Percentiles rank a stretch among this genome's conserved stretches.
Evolutionary conservation across 1,140 invertebrate species (phyloP).

Genomic region (Proales similis): DNA sequence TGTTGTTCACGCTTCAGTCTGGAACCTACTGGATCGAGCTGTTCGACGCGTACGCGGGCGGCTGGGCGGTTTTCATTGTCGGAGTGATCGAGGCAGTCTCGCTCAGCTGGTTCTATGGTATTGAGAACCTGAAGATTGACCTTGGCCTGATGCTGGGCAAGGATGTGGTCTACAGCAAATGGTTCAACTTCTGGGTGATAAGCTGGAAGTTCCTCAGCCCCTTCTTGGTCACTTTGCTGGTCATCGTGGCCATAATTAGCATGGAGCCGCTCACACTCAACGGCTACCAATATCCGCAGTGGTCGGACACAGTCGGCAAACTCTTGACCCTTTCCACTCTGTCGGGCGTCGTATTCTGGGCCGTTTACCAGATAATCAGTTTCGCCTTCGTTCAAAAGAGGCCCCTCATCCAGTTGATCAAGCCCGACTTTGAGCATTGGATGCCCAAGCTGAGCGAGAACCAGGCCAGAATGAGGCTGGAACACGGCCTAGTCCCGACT

Average conservation of each 20-base stretch:
- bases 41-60: conserved; percentile 33
- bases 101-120: conserved; percentile 40
- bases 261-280: conserved; percentile 20
- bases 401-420: conserved; percentile 4
- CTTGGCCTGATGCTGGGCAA: conserved; percentile 54
- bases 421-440: conserved; percentile 30
- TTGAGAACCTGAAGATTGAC: conserved; percentile 50
- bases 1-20: conserved; percentile 53
- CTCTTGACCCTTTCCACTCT: conserved; percentile 8
- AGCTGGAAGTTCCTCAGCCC: conserved; percentile 54
- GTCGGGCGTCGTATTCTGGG: conserved; percentile 17
- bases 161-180: conserved; percentile 39
- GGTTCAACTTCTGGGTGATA: conserved; percentile 46
- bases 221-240: conserved; percentile 61
- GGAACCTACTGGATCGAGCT: conserved; percentile 34
- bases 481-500: conserved; percentile 12
- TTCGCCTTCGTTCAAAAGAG: conserved; percentile 1
- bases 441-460: conserved; percentile 3
- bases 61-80: conserved; percentile 34
- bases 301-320: conserved; percentile 63
- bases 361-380: background rate
- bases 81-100: conserved; percentile 18
- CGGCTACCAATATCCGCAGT: conserved; percentile 58
- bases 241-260: conserved; percentile 57
- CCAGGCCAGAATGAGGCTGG: conserved; percentile 7